A percentile compares a stretch with the other conserved stretches of the same genome.
phyloP scores from a whole-genome alignment of 2,888 invertebrate species.

The Alitta virens region DNA sequence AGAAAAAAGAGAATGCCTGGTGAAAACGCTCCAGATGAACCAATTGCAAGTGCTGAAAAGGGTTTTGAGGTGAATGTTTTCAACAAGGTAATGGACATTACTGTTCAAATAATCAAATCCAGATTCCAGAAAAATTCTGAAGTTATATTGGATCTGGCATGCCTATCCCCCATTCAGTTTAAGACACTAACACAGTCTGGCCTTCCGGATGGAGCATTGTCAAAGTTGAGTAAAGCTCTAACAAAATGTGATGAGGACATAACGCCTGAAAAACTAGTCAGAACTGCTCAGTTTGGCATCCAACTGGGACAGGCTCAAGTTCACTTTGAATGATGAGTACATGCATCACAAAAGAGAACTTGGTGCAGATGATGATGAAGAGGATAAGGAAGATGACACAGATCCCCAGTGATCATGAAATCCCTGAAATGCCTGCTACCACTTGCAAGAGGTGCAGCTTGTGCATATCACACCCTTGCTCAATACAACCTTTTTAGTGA shows the following conservation, averaged over 20 bases:
- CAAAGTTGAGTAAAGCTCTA: not conserved
- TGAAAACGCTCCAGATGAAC: constrained; percentile 1
- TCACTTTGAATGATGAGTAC: not conserved
- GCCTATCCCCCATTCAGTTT: not conserved
- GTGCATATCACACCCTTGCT: not conserved
- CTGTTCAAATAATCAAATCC: not conserved
- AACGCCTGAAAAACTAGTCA: too few relatives aligned
- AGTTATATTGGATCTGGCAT: not conserved
- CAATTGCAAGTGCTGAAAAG: not conserved
- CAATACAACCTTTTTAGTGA: constrained; percentile 1
- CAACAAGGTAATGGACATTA: not conserved
- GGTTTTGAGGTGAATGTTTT: not conserved
- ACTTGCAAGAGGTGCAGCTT: not conserved
- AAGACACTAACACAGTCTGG: not conserved
- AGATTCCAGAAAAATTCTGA: constrained; percentile 1
- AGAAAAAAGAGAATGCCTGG: not conserved
- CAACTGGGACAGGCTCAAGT: not conserved
- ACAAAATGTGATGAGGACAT: not conserved
- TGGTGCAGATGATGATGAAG: too few relatives aligned
- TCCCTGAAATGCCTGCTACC: not conserved
- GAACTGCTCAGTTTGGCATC: too few relatives aligned
- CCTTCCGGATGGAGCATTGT: not conserved
- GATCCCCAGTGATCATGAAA: not conserved
- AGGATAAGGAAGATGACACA: not conserved
- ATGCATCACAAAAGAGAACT: not conserved